Evolutionary conservation across 2,113 vertebrate genomes (phyloP).

Genomic region (Montifringilla adamsi): DNA sequence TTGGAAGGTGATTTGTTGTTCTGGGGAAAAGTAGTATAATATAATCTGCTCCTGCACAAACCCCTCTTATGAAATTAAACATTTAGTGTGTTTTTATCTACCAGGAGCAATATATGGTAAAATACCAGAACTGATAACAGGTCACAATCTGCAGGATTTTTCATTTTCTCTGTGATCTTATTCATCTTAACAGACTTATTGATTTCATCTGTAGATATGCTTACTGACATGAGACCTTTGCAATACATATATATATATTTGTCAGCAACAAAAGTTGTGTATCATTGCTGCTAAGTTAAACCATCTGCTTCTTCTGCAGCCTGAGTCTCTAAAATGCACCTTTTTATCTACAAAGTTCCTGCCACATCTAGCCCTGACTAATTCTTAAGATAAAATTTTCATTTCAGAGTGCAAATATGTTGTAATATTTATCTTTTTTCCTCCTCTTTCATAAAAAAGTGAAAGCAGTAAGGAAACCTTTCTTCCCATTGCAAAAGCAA

Average conservation of each 20-base stretch:
- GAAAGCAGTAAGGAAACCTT: not conserved
- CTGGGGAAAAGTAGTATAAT: not conserved
- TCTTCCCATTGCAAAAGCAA: not conserved
- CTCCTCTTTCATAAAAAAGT: not conserved
- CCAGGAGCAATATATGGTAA: not conserved
- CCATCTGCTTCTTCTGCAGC: not conserved
- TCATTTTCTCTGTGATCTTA: not conserved
- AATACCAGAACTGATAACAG: not conserved
- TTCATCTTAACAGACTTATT: not conserved
- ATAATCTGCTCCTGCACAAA: not conserved
- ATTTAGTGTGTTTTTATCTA: not conserved
- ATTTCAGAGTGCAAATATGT: not conserved
- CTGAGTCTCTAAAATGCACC: not conserved
- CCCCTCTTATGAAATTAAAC: not conserved
- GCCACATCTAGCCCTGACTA: not conserved
- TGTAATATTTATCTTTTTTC: not conserved
- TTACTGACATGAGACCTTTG: rapidly evolving
- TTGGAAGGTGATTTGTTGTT: constrained; percentile 74
- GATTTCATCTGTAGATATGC: not conserved
- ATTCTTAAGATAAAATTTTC: not conserved
- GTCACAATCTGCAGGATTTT: not conserved
- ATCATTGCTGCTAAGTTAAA: not conserved
- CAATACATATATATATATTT: not conserved
- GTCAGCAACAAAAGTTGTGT: not conserved
- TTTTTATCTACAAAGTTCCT: not conserved